Evolutionary conservation across 2,113 vertebrate genomes (phyloP).

Genomic region (human): GRCh38 chr1:189764001-189764500

Average conservation of each 20-base stretch:
- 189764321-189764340: background rate
- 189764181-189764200: background rate
- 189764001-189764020: background rate
- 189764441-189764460: background rate
- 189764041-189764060: background rate
- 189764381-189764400: background rate
- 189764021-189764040: background rate
- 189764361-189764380: background rate
- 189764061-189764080: background rate
- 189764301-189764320: background rate
- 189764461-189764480: background rate
- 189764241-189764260: background rate
- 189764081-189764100: background rate
- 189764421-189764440: too few relatives aligned
- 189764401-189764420: background rate
- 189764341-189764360: background rate
- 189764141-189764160: background rate
- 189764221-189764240: background rate
- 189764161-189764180: background rate
- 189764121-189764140: background rate
- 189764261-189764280: background rate
- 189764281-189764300: background rate
- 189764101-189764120: background rate
- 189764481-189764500: background rate
- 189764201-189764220: background rate